Evolutionary conservation across 2,797 vertebrate species (phyloP).

Genomic region (Amazonetta brasiliensis): DNA sequence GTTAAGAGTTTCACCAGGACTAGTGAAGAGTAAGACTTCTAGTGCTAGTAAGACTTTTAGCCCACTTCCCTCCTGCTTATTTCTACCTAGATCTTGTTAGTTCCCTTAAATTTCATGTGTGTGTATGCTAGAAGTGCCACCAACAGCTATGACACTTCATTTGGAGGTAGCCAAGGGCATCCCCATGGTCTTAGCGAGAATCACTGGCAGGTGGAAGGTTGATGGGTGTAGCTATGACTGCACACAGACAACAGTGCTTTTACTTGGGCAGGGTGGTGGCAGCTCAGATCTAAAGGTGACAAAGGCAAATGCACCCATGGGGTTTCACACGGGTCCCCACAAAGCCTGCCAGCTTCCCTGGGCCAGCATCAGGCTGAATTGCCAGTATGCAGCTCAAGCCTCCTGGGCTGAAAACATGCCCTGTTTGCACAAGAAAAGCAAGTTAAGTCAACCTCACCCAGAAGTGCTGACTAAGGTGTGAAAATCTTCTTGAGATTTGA

Average conservation of each 20-base stretch:
- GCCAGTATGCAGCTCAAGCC: accelerated
- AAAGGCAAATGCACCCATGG: accelerated
- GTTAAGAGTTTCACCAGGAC: background rate
- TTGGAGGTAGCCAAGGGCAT: background rate
- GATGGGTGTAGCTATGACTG: background rate
- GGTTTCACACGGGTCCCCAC: background rate
- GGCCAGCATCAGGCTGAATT: background rate
- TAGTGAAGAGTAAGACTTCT: background rate
- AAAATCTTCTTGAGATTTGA: background rate
- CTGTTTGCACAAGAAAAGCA: background rate
- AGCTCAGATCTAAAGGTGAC: background rate
- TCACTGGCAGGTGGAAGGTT: background rate
- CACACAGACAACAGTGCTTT: background rate
- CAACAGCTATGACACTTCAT: background rate
- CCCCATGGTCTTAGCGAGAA: accelerated
- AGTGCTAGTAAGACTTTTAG: background rate
- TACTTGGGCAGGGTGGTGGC: background rate
- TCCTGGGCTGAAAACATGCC: accelerated
- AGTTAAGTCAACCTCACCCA: background rate
- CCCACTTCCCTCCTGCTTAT: background rate
- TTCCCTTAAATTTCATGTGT: background rate
- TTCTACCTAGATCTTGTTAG: background rate
- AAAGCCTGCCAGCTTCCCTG: background rate
- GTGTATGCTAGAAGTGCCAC: background rate
- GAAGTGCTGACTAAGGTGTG: background rate